Evolutionary conservation across 2,888 invertebrate genomes (phyloP).

Genomic region (Maniola hyperantus): DNA sequence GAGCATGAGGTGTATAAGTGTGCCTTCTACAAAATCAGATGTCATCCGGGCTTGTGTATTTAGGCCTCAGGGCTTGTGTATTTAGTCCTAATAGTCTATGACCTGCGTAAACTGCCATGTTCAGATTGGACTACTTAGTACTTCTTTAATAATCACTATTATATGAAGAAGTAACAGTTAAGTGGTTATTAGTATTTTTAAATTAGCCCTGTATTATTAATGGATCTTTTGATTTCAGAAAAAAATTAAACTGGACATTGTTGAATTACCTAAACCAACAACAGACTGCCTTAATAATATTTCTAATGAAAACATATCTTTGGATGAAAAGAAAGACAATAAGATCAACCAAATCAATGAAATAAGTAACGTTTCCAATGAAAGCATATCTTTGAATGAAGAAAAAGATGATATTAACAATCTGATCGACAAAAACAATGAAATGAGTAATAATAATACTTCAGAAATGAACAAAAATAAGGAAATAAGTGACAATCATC

Average conservation of each 20-base stretch:
- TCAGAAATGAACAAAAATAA: conserved; percentile 22
- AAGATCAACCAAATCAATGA: conserved; percentile 28
- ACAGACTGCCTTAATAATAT: conserved; percentile 4
- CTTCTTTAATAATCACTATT: no score
- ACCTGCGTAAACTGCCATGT: no score
- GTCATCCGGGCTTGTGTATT: no score
- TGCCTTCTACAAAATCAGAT: no score
- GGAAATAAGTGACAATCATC: conserved; percentile 10
- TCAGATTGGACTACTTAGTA: no score
- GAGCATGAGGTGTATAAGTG: no score
- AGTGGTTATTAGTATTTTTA: background rate
- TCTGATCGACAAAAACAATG: conserved; percentile 30
- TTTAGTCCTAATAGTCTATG: no score
- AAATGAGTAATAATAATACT: conserved; percentile 29
- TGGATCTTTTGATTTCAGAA: conserved; percentile 51
- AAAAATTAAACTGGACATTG: conserved; percentile 50
- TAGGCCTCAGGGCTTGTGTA: no score
- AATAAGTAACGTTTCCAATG: conserved; percentile 27
- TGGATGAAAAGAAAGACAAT: conserved; percentile 23
- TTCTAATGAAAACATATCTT: conserved; percentile 25
- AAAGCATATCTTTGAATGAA: conserved; percentile 26
- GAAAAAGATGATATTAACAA: conserved; percentile 13
- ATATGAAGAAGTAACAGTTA: no score
- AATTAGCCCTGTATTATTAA: background rate
- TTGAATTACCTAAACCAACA: conserved; percentile 28